Conservation (phyloP, 2,113 vertebrate genomes). For the Myotis brandtii region DNA sequence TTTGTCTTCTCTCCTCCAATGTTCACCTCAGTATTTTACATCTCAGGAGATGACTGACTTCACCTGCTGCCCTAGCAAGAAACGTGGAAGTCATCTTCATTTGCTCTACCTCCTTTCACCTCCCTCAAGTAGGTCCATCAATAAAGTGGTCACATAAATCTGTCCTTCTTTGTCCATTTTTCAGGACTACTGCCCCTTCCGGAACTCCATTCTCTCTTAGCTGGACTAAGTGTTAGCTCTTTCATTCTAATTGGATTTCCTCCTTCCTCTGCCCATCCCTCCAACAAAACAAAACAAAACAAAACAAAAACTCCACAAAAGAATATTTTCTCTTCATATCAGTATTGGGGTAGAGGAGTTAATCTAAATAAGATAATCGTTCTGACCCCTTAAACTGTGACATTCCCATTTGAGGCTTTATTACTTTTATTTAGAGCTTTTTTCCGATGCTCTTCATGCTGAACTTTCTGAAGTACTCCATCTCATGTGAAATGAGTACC, state of each 20-base stretch:
- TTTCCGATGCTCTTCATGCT: not conserved
- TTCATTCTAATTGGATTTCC: not conserved
- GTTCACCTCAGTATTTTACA: not conserved
- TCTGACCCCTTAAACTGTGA: not conserved
- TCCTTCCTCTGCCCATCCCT: not conserved
- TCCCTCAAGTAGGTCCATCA: not conserved
- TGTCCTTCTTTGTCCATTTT: not conserved
- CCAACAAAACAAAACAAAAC: not conserved
- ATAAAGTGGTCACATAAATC: not conserved
- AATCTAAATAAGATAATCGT: not conserved
- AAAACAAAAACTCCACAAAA: not conserved
- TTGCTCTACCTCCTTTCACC: not conserved
- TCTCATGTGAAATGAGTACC: not conserved
- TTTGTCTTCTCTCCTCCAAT: not conserved
- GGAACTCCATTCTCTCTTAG: not conserved
- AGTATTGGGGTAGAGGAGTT: not conserved
- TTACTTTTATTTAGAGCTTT: not conserved
- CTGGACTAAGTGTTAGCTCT: not conserved
- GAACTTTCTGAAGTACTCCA: not conserved
- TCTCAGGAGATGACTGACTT: not conserved
- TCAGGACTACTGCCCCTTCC: fast-evolving
- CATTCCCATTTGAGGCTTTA: not conserved
- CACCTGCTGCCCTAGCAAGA: not conserved
- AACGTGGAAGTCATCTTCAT: not conserved
- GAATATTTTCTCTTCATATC: not conserved